Percentiles rank a stretch among this genome's conserved stretches.
These are phyloP conservation scores for Drosophila testacea DNA, from an alignment of 2,888 invertebrate species.

Conservation along the genomic window DNA sequence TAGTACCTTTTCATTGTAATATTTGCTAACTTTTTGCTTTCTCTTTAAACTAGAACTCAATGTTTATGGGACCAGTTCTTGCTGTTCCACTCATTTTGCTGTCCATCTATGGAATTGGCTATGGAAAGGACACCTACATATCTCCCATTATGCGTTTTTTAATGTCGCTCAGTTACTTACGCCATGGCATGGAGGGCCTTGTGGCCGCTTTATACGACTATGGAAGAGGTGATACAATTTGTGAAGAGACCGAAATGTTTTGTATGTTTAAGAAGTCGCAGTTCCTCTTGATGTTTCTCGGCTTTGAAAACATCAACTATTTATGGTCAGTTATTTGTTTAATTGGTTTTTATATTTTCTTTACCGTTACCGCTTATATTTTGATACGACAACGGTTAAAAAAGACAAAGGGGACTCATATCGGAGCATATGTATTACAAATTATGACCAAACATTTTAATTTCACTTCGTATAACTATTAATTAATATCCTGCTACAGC, in stretches of 20 bases:
- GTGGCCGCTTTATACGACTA: slow-evolving; percentile 92
- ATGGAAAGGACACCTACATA: slow-evolving; percentile 89
- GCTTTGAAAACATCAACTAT: slow-evolving; percentile 90
- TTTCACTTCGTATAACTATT: slow-evolving; percentile 84
- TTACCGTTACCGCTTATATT: slow-evolving; percentile 90
- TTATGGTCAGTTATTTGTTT: slow-evolving; percentile 89
- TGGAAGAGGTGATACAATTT: slow-evolving; percentile 90
- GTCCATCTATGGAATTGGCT: slow-evolving; percentile 94
- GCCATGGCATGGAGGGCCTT: slow-evolving; percentile 93
- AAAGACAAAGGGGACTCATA: slow-evolving; percentile 88
- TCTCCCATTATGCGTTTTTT: slow-evolving; percentile 91
- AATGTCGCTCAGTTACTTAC: slow-evolving; percentile 93
- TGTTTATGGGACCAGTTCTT: slow-evolving; percentile 95
- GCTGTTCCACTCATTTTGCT: slow-evolving; percentile 95
- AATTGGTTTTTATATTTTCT: slow-evolving; percentile 89
- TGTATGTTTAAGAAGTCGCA: slow-evolving; percentile 91
- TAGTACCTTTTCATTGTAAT: no score
- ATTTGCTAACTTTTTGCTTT: background rate
- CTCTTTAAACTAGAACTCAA: slow-evolving; percentile 89
- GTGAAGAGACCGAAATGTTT: slow-evolving; percentile 89
- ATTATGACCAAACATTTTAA: slow-evolving; percentile 89
- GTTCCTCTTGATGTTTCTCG: slow-evolving; percentile 91
- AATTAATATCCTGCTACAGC: slow-evolving; percentile 12
- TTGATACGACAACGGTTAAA: slow-evolving; percentile 90
- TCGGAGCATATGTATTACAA: slow-evolving; percentile 89